Conservation (phyloP, 2,113 vertebrate species). For the Strix aluco region DNA sequence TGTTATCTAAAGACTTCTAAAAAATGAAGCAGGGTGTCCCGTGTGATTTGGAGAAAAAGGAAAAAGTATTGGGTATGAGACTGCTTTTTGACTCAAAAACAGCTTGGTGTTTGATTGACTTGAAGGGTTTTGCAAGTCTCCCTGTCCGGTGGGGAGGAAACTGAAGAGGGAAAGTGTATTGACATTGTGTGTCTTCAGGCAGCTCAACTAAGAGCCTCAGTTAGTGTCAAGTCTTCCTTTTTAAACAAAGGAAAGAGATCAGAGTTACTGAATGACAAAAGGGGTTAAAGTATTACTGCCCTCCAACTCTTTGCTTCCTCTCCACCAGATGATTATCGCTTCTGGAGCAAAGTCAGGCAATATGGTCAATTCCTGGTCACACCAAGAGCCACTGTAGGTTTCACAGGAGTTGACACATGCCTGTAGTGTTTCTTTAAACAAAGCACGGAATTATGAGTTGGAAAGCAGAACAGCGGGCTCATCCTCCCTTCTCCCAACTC, state of each 20-base stretch:
- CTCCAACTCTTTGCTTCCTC: not conserved
- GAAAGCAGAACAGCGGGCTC: not conserved
- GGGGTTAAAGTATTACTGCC: not conserved
- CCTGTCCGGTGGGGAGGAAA: not conserved
- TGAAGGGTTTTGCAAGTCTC: not conserved
- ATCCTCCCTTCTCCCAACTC: not conserved
- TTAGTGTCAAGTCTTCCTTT: not conserved
- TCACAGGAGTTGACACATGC: not conserved
- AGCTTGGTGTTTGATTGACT: not conserved
- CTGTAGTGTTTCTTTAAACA: not conserved
- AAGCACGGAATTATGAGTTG: no score
- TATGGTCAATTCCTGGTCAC: not conserved
- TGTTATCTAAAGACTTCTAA: not conserved
- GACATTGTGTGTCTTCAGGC: not conserved
- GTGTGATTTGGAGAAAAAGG: not conserved
- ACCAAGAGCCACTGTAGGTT: not conserved
- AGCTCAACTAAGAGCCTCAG: not conserved
- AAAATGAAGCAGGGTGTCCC: not conserved
- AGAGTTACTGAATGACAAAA: not conserved
- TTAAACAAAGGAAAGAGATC: not conserved
- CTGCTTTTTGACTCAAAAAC: not conserved
- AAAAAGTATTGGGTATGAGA: accelerated
- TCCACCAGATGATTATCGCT: not conserved
- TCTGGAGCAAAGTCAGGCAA: not conserved
- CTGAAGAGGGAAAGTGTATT: not conserved